phyloP scores from a whole-genome alignment of 1,140 invertebrate species.

The Xylocopa sonorina region DNA sequence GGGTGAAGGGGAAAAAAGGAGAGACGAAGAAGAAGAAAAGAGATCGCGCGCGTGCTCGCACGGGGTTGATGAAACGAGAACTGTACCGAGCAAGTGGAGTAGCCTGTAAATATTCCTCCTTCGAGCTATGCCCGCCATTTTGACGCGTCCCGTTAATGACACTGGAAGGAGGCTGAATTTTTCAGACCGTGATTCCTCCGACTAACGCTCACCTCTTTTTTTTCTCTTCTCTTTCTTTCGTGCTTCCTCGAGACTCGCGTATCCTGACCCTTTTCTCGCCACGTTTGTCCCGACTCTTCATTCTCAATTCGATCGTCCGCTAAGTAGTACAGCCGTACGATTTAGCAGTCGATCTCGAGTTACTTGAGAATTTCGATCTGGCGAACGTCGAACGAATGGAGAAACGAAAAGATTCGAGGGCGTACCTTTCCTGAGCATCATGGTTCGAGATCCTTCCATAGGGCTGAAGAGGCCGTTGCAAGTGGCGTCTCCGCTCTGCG shows the following conservation, averaged over 20 bases:
- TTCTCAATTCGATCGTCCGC: neutral
- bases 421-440: constrained; percentile 88
- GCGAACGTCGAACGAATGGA: too few species aligned
- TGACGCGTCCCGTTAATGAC: constrained; percentile 54
- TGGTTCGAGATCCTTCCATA: constrained; percentile 88
- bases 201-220: neutral
- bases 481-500: constrained; percentile 93
- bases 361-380: too few species aligned
- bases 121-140: constrained; percentile 39
- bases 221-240: too few species aligned
- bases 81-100: constrained; percentile 27
- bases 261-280: constrained; percentile 7
- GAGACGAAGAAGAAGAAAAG: neutral
- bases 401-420: neutral
- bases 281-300: neutral
- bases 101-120: constrained; percentile 56
- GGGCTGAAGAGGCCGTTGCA: constrained; percentile 93
- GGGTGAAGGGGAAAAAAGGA: neutral
- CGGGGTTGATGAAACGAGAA: neutral
- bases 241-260: neutral
- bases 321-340: too few species aligned
- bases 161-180: constrained; percentile 29
- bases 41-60: neutral
- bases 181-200: constrained; percentile 29
- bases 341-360: too few species aligned